Percentiles rank a stretch among this genome's conserved stretches.
Conservation (phyloP, 2,113 vertebrate genomes). For the Hemichromis elongatus region DNA sequence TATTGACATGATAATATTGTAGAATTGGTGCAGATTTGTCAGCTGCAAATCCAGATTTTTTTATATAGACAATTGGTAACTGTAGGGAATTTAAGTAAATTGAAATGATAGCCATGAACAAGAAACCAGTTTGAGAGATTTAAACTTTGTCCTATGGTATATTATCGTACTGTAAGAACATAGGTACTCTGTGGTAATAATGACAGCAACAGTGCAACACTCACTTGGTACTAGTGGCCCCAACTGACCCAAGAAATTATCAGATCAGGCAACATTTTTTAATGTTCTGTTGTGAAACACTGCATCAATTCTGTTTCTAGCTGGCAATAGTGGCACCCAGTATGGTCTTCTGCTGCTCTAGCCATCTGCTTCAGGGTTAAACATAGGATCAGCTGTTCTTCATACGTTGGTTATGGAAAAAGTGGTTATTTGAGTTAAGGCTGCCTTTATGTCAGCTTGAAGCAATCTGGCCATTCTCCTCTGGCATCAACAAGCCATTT, state of each 20-base stretch:
- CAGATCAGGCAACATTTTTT: background rate
- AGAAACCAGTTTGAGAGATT: background rate
- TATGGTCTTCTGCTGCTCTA: background rate
- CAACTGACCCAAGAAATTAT: background rate
- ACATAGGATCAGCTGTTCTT: background rate
- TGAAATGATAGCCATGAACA: background rate
- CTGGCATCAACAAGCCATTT: no score
- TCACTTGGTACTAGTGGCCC: background rate
- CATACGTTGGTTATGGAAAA: background rate
- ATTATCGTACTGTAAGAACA: background rate
- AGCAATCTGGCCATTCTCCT: no score
- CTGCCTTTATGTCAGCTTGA: no score
- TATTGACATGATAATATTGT: background rate
- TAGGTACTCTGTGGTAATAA: background rate
- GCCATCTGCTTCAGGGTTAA: background rate
- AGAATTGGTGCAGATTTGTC: background rate
- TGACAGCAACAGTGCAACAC: background rate
- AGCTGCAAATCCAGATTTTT: background rate
- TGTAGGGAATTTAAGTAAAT: background rate
- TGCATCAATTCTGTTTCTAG: background rate
- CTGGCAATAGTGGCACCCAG: background rate
- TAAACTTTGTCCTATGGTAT: background rate
- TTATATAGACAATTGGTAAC: background rate
- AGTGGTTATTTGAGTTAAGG: background rate
- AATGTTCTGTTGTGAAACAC: background rate